Evolutionary conservation across 2,888 invertebrate species (phyloP), one percentile per base, ranked within the genome.

Genomic region (Cinara cedri): DNA sequence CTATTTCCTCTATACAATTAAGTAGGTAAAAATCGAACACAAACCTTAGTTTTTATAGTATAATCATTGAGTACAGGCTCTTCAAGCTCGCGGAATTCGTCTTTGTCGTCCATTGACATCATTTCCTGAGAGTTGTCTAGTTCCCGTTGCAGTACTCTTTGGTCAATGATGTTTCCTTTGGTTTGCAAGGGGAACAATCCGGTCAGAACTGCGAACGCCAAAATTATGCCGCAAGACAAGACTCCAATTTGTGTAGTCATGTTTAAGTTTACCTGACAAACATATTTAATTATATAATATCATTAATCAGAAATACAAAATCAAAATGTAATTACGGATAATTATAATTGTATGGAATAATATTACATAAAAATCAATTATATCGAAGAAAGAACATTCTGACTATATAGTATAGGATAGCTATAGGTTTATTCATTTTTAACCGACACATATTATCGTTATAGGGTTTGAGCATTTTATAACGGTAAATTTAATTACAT

Each of bases 91-190:
- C 78, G 78, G 26, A 55, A 78, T 10, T 70, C 78, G 14, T 60
- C 68, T 34, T 78, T 78, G 11, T 70, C 78, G 13, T 42, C 46
- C 21, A 78, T 14, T 16, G 78, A 78, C 13, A 78, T 51, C 4
- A 78, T 60, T 60, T 78, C 78, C 0, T 68, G 70, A 70, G 68
- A 24, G 16, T n/a, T 78, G 16, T 78, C 78, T 16, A 70, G 46
- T 60, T 78, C 78, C 19, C 68, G 57, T 42, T 78, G 78, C 11
- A 78, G 26, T 42, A 19, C 68, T 70, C 70, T 78, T 14, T 60
- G 78, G n/a, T 70, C 70, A 14, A 70, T 60, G 26, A 49, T 60
- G 46, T 78, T 78, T 2, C 78, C 78, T 16, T 60, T 34, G n/a
- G 49, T 51, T n/a, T 19, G 21, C 24, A 10, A 16, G 16, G 68